Conservation (phyloP, 2,888 invertebrate genomes). For the Netelia melanura region DNA sequence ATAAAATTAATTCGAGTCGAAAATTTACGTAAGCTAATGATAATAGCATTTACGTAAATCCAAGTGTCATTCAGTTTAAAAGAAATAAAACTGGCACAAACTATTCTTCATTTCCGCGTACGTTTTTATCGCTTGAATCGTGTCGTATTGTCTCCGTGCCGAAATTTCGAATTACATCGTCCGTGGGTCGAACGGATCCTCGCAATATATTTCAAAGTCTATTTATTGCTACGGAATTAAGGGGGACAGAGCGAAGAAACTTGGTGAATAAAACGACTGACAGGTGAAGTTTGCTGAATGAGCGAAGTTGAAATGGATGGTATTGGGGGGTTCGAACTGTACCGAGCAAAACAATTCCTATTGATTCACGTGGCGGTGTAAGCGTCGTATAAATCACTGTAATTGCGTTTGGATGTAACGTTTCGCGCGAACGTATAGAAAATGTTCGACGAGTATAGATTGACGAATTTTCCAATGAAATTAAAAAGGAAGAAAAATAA, state of each 20-base stretch:
- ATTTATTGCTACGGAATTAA: conserved; percentile 43
- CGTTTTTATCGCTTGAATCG: no score
- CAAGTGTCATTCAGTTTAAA: background rate
- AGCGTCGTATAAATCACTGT: conserved; percentile 58
- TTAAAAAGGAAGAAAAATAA: conserved; percentile 7
- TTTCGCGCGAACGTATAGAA: conserved; percentile 34
- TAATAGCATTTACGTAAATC: background rate
- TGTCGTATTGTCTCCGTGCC: no score
- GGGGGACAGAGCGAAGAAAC: conserved; percentile 36
- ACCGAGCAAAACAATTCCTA: conserved; percentile 58
- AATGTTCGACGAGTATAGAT: conserved; percentile 35
- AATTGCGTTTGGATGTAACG: conserved; percentile 51
- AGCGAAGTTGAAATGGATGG: conserved; percentile 61
- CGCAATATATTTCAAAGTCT: conserved; percentile 12
- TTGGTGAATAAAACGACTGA: conserved; percentile 45
- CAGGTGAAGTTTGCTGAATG: conserved; percentile 59
- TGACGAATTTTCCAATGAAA: conserved; percentile 54
- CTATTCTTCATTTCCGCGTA: no score
- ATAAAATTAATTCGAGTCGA: background rate
- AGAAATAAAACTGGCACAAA: background rate
- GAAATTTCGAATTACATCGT: no score
- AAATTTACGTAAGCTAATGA: background rate
- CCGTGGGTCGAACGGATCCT: no score
- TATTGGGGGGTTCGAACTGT: conserved; percentile 30
- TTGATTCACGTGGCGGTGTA: conserved; percentile 55